Evolutionary conservation across 1,140 invertebrate species (phyloP), one percentile per base, ranked within the genome.

Genomic region (Orussus abietinus): DNA sequence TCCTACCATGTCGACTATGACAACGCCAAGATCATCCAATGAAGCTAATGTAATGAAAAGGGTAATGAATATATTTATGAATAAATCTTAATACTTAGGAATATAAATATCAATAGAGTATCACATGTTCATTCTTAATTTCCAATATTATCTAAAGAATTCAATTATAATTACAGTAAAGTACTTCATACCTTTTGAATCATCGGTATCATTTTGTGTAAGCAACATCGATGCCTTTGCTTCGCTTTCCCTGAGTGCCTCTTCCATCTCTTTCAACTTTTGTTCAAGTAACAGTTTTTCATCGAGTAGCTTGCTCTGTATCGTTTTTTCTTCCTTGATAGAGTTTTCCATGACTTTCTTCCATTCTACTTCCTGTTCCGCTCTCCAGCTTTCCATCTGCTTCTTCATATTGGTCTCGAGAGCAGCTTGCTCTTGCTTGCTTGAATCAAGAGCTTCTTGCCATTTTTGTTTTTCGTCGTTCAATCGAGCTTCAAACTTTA

Each of bases 401-500:
- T 70, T 55, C 19, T 54, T 68, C 29, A 77, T 67, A 38, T 62
- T 59, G 20, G 70, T 51, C 43, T 77, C 74, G 3, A 75, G 56
- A 28, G 55, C 53, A 20, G 64, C 59, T 49, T 72, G 75, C 25
- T 78, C 67, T 21, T 67, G 64, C 37, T 73, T 70, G 10, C 64
- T 72, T 28, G 59, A 55, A 12, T 75, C 56, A n/a, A 78, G 51
- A 42, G 69, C 67, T 26, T 74, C 61, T 49, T 75, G 60, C 49
- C 76, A 70, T 38, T 75, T 75, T 34, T 60, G 49, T 36, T 70
- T 75, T n/a, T 77, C 72, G 14, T 64, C 62, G 1, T 69, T 57
- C 35, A 79, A 55, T 45, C 69, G 57, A 11, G 66, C 60, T 38
- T 79, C 69, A 50, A 79, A 78, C 28, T 76, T 69, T 5, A 60